phyloP scores from a whole-genome alignment of 2,888 invertebrate species.

The Rhodophaea formosa region DNA sequence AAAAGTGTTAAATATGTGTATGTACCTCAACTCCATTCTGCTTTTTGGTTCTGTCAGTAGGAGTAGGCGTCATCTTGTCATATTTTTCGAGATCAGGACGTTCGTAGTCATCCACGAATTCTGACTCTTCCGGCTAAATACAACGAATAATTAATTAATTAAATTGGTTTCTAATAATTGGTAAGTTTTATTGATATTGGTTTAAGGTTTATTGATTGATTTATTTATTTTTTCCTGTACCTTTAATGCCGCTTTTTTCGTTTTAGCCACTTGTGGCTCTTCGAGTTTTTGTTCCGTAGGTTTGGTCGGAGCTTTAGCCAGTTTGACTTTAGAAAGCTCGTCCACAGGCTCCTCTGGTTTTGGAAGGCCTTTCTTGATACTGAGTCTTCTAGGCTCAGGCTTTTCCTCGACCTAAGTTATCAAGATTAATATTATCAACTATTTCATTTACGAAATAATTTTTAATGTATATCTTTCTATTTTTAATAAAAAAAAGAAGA shows the following conservation, averaged over 20 bases:
- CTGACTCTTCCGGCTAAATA: constrained; percentile 70
- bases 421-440: constrained; percentile 8
- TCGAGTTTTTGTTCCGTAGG: constrained; percentile 59
- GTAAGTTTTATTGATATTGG: no score
- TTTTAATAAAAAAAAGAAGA: background rate
- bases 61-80: constrained; percentile 78
- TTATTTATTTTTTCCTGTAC: constrained; percentile 37
- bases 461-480: no score
- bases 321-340: constrained; percentile 66
- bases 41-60: constrained; percentile 65
- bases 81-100: constrained; percentile 86
- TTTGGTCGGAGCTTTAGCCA: constrained; percentile 63
- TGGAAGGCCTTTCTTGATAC: constrained; percentile 68
- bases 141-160: constrained; percentile 16
- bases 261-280: constrained; percentile 64
- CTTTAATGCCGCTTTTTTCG: constrained; percentile 64
- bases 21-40: constrained; percentile 72
- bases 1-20: background rate
- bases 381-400: constrained; percentile 53
- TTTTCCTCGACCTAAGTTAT: constrained; percentile 59
- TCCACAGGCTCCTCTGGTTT: constrained; percentile 70
- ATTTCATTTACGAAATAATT: no score
- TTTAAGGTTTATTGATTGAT: no score
- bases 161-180: background rate
- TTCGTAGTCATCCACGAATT: constrained; percentile 86